A percentile compares a stretch with the other conserved stretches of the same genome.
These are phyloP conservation scores for Oasisia sp. DNA, from an alignment of 2,888 invertebrate species.

Conservation along the genomic window DNA sequence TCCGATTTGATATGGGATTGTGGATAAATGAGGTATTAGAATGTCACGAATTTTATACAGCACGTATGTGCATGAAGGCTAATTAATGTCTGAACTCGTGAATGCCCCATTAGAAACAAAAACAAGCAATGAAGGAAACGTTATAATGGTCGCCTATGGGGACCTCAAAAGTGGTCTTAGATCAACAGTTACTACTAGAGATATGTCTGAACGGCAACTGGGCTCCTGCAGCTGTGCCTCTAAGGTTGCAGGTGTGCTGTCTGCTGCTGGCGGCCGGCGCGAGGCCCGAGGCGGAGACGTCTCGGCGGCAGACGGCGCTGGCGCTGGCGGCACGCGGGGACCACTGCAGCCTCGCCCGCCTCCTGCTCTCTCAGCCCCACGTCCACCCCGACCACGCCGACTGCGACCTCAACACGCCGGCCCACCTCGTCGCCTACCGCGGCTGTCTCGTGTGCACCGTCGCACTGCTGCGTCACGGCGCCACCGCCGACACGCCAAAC, in stretches of 20 bases:
- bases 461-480: neutral
- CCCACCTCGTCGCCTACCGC: neutral
- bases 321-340: neutral
- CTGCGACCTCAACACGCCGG: constrained; percentile 12
- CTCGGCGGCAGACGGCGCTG: neutral
- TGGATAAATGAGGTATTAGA: too few species aligned
- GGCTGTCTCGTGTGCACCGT: neutral
- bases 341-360: neutral
- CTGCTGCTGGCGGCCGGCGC: neutral
- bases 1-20: too few species aligned
- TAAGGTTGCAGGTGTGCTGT: neutral
- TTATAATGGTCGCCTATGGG: too few species aligned
- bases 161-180: too few species aligned
- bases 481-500: neutral
- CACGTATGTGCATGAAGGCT: too few species aligned
- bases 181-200: neutral
- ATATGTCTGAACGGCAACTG: neutral
- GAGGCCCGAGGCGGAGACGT: neutral
- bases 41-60: too few species aligned
- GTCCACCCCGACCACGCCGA: neutral
- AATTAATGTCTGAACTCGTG: too few species aligned
- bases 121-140: too few species aligned
- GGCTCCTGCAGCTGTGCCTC: neutral
- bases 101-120: too few species aligned
- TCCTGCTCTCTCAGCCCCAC: neutral